phyloP scores from a whole-genome alignment of 2,797 vertebrate species.

The Molossus alvarezi region DNA sequence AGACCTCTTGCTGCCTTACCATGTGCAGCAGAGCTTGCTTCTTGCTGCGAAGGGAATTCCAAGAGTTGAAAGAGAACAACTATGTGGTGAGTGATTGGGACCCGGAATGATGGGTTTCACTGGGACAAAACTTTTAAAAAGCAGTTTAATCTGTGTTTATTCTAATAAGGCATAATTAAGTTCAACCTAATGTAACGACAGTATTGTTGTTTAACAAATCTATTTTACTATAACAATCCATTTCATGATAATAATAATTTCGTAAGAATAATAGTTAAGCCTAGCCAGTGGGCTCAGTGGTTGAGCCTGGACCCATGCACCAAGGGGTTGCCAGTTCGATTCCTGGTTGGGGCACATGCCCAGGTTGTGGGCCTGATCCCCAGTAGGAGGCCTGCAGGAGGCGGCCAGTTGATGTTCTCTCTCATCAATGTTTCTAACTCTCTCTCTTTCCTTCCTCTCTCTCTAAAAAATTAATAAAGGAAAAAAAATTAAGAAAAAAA shows the following conservation, averaged over 20 bases:
- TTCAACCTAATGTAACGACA: not conserved
- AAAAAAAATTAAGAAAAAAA: no score
- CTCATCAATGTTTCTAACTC: no score
- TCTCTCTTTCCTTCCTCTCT: no score
- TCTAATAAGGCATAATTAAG: not conserved
- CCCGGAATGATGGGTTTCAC: not conserved
- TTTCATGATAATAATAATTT: slow-evolving; percentile 27
- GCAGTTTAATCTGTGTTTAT: not conserved
- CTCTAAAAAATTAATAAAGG: no score
- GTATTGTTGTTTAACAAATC: not conserved
- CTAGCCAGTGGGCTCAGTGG: no score
- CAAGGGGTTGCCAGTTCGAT: no score
- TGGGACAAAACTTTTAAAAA: not conserved
- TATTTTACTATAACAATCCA: not conserved
- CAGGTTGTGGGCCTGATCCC: no score
- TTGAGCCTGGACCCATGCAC: no score
- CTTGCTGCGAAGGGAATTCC: slow-evolving; percentile 83
- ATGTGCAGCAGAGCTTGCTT: slow-evolving; percentile 79
- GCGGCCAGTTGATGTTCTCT: no score
- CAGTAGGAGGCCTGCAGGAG: no score
- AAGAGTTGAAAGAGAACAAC: slow-evolving; percentile 63
- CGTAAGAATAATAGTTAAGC: not conserved
- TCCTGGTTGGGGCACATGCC: no score
- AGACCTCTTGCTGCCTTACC: not conserved
- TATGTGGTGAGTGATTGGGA: slow-evolving; percentile 80